phyloP scores from a whole-genome alignment of 2,888 invertebrate species.

The Cordylochernes scorpioides region DNA sequence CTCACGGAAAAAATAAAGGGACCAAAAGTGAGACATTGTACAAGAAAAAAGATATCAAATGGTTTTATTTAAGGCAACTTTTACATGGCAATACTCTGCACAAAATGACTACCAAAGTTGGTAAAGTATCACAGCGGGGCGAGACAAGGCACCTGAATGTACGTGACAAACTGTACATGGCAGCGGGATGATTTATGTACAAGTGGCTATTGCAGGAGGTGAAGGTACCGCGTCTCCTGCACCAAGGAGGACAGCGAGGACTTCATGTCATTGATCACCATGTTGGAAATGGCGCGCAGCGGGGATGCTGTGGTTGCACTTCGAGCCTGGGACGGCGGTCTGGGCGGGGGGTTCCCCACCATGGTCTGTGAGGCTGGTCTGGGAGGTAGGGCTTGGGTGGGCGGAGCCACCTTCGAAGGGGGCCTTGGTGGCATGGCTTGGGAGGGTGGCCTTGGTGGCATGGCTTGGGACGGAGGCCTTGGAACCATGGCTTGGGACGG shows the following conservation, averaged over 20 bases:
- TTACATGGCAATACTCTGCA: too few relatives aligned
- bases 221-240: conserved; percentile 71
- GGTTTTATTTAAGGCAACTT: too few relatives aligned
- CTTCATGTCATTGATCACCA: conserved; percentile 83
- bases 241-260: conserved; percentile 62
- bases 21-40: too few relatives aligned
- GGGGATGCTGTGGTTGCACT: conserved; percentile 8
- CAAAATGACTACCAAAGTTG: too few relatives aligned
- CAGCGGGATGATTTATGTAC: too few relatives aligned
- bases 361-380: conserved; percentile 7
- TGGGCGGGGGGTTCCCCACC: too few relatives aligned
- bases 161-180: too few relatives aligned
- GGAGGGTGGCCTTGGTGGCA: conserved; percentile 1
- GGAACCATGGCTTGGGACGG: too few relatives aligned
- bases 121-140: too few relatives aligned
- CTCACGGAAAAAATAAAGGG: too few relatives aligned
- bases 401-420: conserved; percentile 19
- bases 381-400: conserved; percentile 15
- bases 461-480: neutral
- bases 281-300: conserved; percentile 31
- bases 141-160: too few relatives aligned
- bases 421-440: conserved; percentile 12
- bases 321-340: conserved; percentile 7
- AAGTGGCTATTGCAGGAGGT: conserved; percentile 33
- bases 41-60: too few relatives aligned